Evolutionary conservation across 1,140 invertebrate species (phyloP).

Genomic region (Drosophila guanche): DNA sequence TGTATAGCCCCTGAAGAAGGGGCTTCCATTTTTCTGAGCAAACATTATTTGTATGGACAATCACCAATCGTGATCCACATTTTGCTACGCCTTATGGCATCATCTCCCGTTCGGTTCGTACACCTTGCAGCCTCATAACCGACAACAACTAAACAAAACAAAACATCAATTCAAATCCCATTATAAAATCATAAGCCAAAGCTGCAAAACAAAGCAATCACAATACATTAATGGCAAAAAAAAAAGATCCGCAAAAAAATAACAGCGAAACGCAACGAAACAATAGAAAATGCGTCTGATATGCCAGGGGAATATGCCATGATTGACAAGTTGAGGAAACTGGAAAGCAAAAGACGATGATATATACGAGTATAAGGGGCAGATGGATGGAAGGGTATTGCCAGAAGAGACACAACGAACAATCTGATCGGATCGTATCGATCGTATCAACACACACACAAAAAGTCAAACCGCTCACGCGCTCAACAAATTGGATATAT

Average conservation of each 20-base stretch:
- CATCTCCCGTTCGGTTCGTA: background rate
- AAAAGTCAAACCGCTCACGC: conserved; percentile 64
- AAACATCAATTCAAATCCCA: conserved; percentile 34
- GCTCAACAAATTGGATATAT: conserved; percentile 73
- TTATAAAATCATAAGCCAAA: conserved; percentile 64
- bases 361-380: conserved; percentile 16
- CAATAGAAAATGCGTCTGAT: conserved; percentile 53
- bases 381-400: conserved; percentile 1
- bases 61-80: conserved; percentile 12
- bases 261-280: conserved; percentile 27
- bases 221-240: conserved; percentile 47
- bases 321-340: conserved; percentile 72
- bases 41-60: conserved; percentile 3
- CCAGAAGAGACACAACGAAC: conserved; percentile 28
- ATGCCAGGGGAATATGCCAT: conserved; percentile 30
- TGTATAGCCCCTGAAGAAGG: too few species aligned
- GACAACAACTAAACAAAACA: conserved; percentile 6
- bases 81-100: conserved; percentile 27
- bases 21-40: too few species aligned
- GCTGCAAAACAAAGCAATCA: conserved; percentile 56
- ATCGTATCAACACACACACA: background rate
- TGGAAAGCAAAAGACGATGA: conserved; percentile 52
- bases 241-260: conserved; percentile 13
- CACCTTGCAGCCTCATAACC: conserved; percentile 30
- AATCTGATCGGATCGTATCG: background rate